Evolutionary conservation across 2,888 invertebrate genomes (phyloP).

Genomic region (Amphipoea lucens): DNA sequence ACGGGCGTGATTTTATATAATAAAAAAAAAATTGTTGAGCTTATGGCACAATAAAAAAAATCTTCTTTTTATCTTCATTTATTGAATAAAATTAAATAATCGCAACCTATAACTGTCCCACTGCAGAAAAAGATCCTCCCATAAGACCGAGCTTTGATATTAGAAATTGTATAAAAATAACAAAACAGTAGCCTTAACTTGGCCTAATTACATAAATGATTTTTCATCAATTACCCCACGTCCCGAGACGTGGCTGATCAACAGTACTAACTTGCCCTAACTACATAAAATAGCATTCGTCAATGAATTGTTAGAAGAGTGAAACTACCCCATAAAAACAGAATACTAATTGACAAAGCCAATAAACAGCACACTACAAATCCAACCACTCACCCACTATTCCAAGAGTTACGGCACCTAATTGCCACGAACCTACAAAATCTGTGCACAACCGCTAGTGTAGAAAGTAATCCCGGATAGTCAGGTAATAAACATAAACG

Average conservation of each 20-base stretch:
- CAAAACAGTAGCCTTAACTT: neutral
- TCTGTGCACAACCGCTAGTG: constrained; percentile 50
- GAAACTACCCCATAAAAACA: neutral
- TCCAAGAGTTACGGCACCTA: constrained; percentile 41
- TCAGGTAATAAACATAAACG: constrained; percentile 67
- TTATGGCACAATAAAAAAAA: neutral
- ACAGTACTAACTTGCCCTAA: neutral
- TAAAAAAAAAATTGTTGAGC: neutral
- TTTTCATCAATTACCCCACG: neutral
- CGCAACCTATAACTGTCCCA: no score
- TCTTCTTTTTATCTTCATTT: neutral
- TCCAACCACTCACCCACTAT: neutral
- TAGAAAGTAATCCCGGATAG: constrained; percentile 65
- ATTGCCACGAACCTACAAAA: constrained; percentile 54
- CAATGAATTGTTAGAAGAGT: neutral
- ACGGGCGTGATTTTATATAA: neutral
- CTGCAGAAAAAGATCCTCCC: neutral
- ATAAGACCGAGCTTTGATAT: neutral
- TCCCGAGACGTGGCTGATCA: neutral
- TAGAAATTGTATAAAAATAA: neutral
- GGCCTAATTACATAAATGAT: neutral
- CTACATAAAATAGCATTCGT: neutral
- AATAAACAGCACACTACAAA: constrained; percentile 23
- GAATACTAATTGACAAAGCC: neutral
- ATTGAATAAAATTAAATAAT: neutral